Conservation (phyloP, 2,888 invertebrate species). For the Hartigia nigra region DNA sequence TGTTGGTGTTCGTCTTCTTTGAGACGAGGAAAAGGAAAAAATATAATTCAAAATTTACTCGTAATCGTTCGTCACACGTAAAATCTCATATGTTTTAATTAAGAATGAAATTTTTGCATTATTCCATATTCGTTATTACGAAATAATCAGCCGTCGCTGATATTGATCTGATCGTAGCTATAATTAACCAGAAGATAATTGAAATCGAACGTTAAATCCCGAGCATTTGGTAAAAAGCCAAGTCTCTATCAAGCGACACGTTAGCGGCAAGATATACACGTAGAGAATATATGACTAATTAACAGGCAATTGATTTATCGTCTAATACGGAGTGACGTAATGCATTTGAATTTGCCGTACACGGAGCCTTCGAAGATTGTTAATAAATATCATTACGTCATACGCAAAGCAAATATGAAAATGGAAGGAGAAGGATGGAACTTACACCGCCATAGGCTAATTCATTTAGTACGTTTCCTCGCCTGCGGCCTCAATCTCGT, state of each 20-base stretch:
- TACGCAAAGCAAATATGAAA: slow-evolving; percentile 37
- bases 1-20: no score
- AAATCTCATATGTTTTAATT: no score
- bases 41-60: no score
- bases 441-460: slow-evolving; percentile 44
- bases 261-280: not conserved
- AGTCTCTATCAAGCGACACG: not conserved
- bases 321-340: not conserved
- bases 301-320: not conserved
- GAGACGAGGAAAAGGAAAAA: no score
- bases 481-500: slow-evolving; percentile 44
- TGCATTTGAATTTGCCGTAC: not conserved
- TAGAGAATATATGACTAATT: not conserved
- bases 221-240: not conserved
- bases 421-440: slow-evolving; percentile 33
- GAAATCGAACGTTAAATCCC: not conserved
- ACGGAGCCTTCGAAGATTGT: slow-evolving; percentile 12
- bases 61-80: no score
- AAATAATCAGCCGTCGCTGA: no score
- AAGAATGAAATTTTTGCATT: no score
- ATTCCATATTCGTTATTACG: no score
- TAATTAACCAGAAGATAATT: not conserved
- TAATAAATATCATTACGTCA: slow-evolving; percentile 41
- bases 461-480: slow-evolving; percentile 51
- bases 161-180: no score